Evolutionary conservation across 1,140 invertebrate species (phyloP).

Genomic region (Globodera rostochiensis): DNA sequence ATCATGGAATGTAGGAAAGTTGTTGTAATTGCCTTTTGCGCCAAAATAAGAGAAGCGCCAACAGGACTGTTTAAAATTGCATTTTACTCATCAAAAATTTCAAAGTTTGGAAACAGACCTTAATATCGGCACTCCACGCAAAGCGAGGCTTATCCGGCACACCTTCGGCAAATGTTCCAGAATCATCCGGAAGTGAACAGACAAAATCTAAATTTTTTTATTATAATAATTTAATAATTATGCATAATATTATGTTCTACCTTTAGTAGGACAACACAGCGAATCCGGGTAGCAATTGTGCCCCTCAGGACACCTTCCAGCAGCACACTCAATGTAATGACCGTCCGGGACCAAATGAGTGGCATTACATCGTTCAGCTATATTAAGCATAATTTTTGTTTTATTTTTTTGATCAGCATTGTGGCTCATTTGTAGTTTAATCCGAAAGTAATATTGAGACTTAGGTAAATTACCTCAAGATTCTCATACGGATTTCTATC

Average conservation of each 20-base stretch:
- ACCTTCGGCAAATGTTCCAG: slow-evolving; percentile 54
- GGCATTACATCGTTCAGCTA: slow-evolving; percentile 48
- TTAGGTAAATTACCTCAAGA: too few species aligned
- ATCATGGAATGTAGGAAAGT: slow-evolving; percentile 44
- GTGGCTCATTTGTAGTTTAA: too few species aligned
- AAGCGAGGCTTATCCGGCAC: slow-evolving; percentile 52
- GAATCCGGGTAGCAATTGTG: slow-evolving; percentile 35
- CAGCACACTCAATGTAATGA: slow-evolving; percentile 46
- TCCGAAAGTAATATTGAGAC: too few species aligned
- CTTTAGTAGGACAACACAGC: slow-evolving; percentile 53
- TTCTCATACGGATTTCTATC: too few species aligned
- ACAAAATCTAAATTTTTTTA: slow-evolving; percentile 45
- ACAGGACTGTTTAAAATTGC: slow-evolving; percentile 22
- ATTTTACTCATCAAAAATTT: background rate
- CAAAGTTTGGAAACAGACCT: background rate
- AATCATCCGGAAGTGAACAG: slow-evolving; percentile 49
- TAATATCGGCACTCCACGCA: slow-evolving; percentile 50
- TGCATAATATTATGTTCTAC: background rate
- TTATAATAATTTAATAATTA: background rate
- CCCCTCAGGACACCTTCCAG: slow-evolving; percentile 41
- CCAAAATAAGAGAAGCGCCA: slow-evolving; percentile 54
- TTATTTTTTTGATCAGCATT: background rate
- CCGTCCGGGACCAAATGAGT: slow-evolving; percentile 50
- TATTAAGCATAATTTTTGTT: slow-evolving; percentile 21
- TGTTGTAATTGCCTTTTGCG: slow-evolving; percentile 52